Base-by-base conservation (phyloP, 1,140 invertebrate genomes). In the Antheraea pernyi region DNA sequence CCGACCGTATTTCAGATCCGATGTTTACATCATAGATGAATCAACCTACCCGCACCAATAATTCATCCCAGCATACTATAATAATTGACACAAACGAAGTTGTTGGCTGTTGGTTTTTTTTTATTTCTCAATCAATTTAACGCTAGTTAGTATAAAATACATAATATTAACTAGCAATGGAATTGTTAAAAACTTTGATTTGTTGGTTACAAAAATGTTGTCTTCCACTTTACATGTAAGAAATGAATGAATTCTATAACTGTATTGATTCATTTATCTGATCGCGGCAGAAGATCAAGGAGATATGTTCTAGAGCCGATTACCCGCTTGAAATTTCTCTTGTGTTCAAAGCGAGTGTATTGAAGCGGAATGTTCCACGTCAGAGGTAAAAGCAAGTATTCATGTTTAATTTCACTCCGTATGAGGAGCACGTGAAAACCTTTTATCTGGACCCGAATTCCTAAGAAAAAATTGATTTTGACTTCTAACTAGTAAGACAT, bases 351-450 rank as follows among this genome's bases (percentile, higher is more conserved):
- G 89, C 75, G 77, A 86, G 87, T 75, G 82, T 91, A 91, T 85
- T 83, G 83, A 80, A 86, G 82, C 82, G 89, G 88, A 91, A 91
- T 89, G 83, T 88, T 89, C 86, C 86, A 87, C 83, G 79, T 87
- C 87, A 85, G 79, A 86, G 89, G 88, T 88, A 90, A 88, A 86
- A 85, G 87, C 85, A 88, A 86, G 87, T 89, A 90, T 89, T 90
- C 86, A 89, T 91, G 85, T 89, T 91, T 89, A 89, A 91, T 90
- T 90, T 91, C 82, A 77, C 78, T 80, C 73, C 76, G 66, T 82
- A 85, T 81, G 72, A 11, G 84, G 80, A 80, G 77, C 78, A 74
- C 74, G 80, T 81, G 87, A 89, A 88, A 86, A 84, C 82, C 81
- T 88, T 85, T 86, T 81, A 81, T 84, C 81, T 86, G 84, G 75